Evolutionary conservation across 37 sponge, comb jelly and placozoan species (phyloP).

Genomic region (Amphimedon queenslandica): DNA sequence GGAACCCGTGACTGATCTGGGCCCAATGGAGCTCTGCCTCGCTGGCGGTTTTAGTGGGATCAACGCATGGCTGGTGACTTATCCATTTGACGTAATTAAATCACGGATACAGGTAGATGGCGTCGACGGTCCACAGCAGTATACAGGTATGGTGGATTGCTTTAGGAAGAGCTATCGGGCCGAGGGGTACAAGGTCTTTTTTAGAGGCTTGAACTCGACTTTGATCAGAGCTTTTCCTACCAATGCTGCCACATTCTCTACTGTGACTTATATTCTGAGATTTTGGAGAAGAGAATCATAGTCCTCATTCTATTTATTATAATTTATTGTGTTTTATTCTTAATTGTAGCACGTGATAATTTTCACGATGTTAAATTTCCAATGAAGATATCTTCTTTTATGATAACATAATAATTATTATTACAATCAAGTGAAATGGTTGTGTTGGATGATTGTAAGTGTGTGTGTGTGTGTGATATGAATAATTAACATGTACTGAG

Average conservation of each 20-base stretch:
- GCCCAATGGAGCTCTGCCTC: slow-evolving; percentile 4
- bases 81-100: slow-evolving; percentile 75
- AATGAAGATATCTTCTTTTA: no score
- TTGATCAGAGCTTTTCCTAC: slow-evolving; percentile 69
- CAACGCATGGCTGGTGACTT: slow-evolving; percentile 43
- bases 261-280: slow-evolving; percentile 33
- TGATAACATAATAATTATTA: no score
- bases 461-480: no score
- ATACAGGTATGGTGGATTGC: slow-evolving; percentile 65
- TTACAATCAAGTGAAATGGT: no score
- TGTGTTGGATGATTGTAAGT: no score
- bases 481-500: slow-evolving; percentile 76
- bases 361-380: no score
- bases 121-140: slow-evolving; percentile 12
- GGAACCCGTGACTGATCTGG: slow-evolving; percentile 9
- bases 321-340: no score
- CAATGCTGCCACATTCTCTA: slow-evolving; percentile 71
- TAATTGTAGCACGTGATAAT: no score
- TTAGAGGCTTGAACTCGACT: slow-evolving; percentile 46
- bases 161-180: slow-evolving; percentile 46
- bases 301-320: no score
- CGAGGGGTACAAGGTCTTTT: slow-evolving; percentile 44
- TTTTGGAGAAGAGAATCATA: slow-evolving; percentile 4
- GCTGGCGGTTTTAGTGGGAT: slow-evolving; percentile 60
- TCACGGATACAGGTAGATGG: slow-evolving; percentile 65